phyloP scores from a whole-genome alignment of 2,888 invertebrate species.

The Drosophila kanekoi region DNA sequence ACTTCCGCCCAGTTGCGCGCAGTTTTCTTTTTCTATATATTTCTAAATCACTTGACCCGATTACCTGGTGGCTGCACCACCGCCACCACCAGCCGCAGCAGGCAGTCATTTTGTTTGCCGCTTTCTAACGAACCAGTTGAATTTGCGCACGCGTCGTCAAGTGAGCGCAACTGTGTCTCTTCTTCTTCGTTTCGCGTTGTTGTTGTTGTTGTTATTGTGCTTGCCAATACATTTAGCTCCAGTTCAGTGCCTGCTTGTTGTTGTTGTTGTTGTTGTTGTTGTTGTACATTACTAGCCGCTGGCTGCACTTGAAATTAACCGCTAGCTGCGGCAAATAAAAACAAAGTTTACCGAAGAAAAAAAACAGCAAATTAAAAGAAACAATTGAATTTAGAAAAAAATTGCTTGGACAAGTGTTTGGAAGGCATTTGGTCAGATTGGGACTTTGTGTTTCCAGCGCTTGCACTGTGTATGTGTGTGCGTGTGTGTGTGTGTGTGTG shows the following conservation, averaged over 20 bases:
- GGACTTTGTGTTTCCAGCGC: slow-evolving; percentile 1
- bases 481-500: slow-evolving; percentile 2
- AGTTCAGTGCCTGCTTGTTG: slow-evolving; percentile 21
- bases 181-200: slow-evolving; percentile 10
- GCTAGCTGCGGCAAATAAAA: slow-evolving; percentile 18
- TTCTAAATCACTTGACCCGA: slow-evolving; percentile 81
- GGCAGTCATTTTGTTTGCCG: slow-evolving; percentile 73
- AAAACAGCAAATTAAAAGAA: slow-evolving; percentile 1
- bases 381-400: slow-evolving; percentile 32
- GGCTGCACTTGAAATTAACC: slow-evolving; percentile 52
- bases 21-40: slow-evolving; percentile 53
- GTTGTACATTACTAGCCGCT: slow-evolving; percentile 22
- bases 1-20: slow-evolving; percentile 43
- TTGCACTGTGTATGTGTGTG: slow-evolving; percentile 6
- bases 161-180: slow-evolving; percentile 50
- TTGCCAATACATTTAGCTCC: slow-evolving; percentile 28
- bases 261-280: slow-evolving; percentile 33
- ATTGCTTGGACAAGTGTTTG: slow-evolving; percentile 28
- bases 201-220: slow-evolving; percentile 19
- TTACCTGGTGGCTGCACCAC: slow-evolving; percentile 73
- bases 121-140: slow-evolving; percentile 81
- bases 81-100: slow-evolving; percentile 42
- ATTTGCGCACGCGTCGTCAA: slow-evolving; percentile 75
- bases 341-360: slow-evolving; percentile 11
- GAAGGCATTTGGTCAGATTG: slow-evolving; percentile 18